Evolutionary conservation across 2,888 invertebrate species (phyloP), one percentile per base, ranked within the genome.

Genomic region (Patella caerulea): DNA sequence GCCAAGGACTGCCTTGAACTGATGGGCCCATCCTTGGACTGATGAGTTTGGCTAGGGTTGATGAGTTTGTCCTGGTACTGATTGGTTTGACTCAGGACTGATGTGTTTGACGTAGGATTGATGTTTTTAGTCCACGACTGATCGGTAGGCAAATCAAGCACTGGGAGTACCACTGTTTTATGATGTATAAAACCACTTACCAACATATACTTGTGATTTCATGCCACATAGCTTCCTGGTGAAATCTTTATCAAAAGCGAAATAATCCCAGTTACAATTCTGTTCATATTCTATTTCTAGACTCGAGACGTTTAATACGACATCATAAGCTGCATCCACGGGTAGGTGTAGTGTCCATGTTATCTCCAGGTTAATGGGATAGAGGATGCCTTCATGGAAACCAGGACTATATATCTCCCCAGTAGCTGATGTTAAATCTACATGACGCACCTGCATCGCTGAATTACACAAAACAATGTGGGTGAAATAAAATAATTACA

Each of bases 311-410:
- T 65, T 65, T 4, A 65, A 14, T 9, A 14, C 24, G 65, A 65
- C 65, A 4, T 11, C 11, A 65, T 65, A 65, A 12, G 65, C 65
- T 19, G 65, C 19, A 65, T 65, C 65, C 12, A 3, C 24, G 24
- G 65, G 65, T 65, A 65, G 65, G 24, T 65, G 65, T 12, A 65
- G 65, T 24, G 65, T 65, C 65, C 65, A 65, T 19, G 65, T 65
- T 12, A 24, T 65, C 19, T 65, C 65, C 5, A 65, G 19, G 15
- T 65, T 65, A 3, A 65, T 3, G 24, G 65, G 65, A 65, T 65
- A 65, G 14, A 12, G 19, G 12, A 24, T 14, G 12, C 65, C 65
- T 24, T 65, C 65, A 12, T 65, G 65, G 24, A 12, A 65, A 65
- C 65, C 65, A 65, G 65, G 65, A 65, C 65, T 65, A 7, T 19